Evolutionary conservation across 1,140 invertebrate genomes (phyloP).

Genomic region (Sogatella furcifera): DNA sequence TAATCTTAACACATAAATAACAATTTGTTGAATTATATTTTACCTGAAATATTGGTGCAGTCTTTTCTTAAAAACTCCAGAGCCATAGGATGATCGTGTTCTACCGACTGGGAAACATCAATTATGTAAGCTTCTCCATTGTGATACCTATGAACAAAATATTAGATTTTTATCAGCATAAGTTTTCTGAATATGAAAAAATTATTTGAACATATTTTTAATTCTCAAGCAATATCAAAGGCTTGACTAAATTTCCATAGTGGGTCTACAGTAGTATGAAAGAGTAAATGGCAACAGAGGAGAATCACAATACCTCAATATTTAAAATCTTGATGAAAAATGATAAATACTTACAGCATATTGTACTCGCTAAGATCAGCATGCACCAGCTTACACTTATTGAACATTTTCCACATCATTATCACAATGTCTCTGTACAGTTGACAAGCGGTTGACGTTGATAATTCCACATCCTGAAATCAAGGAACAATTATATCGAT

Average conservation of each 20-base stretch:
- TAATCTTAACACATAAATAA: too few species aligned
- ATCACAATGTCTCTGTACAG: conserved; percentile 84
- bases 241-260: too few species aligned
- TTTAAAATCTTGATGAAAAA: too few species aligned
- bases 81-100: conserved; percentile 94
- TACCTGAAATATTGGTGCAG: conserved; percentile 79
- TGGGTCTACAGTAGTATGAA: too few species aligned
- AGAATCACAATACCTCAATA: too few species aligned
- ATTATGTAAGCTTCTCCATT: conserved; percentile 80
- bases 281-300: too few species aligned
- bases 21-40: too few species aligned
- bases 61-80: conserved; percentile 91
- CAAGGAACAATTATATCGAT: too few species aligned
- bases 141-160: conserved; percentile 42
- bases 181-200: too few species aligned
- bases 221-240: too few species aligned
- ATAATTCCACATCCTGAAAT: conserved; percentile 51
- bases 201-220: too few species aligned
- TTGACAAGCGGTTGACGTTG: conserved; percentile 50
- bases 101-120: conserved; percentile 96
- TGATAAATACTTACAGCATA: conserved; percentile 50
- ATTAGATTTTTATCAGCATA: too few species aligned
- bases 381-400: conserved; percentile 88
- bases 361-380: conserved; percentile 98
- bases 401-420: conserved; percentile 87